A percentile compares a stretch with the other conserved stretches of the same genome.
Conservation (phyloP, 2,113 vertebrate species). For the Odocoileus hemionus region DNA sequence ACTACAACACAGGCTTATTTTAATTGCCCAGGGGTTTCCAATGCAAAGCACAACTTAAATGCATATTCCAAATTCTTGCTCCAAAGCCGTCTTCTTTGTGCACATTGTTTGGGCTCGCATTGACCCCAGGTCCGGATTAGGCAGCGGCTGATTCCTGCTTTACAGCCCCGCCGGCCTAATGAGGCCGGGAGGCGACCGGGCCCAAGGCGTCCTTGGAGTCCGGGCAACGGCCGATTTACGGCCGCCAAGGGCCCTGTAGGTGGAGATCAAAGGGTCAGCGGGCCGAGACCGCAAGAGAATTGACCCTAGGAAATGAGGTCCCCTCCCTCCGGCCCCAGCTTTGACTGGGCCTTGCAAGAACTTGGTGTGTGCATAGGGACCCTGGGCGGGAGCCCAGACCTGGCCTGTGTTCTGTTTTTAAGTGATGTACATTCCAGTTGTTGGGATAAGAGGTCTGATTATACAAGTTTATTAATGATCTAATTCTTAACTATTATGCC, state of each 20-base stretch:
- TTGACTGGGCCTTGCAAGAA: not conserved
- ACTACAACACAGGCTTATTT: conserved; percentile 54
- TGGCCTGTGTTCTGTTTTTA: not conserved
- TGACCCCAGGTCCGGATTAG: conserved; percentile 72
- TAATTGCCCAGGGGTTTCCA: conserved; percentile 63
- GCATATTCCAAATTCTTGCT: conserved; percentile 74
- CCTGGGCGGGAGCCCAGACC: not conserved
- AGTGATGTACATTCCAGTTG: not conserved
- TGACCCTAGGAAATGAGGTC: conserved; percentile 63
- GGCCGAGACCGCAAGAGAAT: conserved; percentile 48
- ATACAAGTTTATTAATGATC: not conserved
- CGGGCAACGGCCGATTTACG: conserved; percentile 31
- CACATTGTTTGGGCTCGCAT: conserved; percentile 65
- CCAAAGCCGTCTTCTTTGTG: conserved; percentile 65
- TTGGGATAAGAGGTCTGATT: not conserved
- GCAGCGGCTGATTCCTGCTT: conserved; percentile 62
- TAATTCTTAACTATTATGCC: not conserved
- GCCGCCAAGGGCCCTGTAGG: conserved; percentile 58
- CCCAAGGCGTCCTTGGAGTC: conserved; percentile 50
- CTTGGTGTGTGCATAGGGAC: not conserved
- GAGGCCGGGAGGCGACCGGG: conserved; percentile 62
- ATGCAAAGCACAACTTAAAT: conserved; percentile 69
- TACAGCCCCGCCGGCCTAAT: conserved; percentile 65
- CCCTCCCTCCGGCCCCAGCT: not conserved
- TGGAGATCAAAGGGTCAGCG: conserved; percentile 72